A percentile compares a stretch with the other conserved stretches of the same genome.
phyloP scores from a whole-genome alignment of 2,113 vertebrate species.

The Rhinopomastus cyanomelas region DNA sequence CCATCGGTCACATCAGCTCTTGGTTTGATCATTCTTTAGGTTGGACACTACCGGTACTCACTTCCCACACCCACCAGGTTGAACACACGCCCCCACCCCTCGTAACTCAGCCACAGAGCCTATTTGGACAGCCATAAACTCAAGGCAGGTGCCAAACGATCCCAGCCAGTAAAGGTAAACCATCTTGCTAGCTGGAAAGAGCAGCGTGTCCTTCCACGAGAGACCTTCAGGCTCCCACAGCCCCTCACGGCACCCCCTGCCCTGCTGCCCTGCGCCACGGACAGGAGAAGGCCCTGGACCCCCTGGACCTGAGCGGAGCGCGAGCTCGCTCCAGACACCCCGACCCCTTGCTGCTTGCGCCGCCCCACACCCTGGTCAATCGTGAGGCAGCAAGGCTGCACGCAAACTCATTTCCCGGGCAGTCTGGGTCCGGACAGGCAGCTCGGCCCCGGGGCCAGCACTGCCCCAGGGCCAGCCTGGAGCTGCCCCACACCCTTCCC shows the following conservation, averaged over 20 bases:
- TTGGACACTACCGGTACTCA: background rate
- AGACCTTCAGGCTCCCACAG: background rate
- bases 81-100: background rate
- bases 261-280: rapidly evolving
- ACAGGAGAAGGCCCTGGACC: too few species aligned
- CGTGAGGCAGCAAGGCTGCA: rapidly evolving
- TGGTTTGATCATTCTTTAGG: conserved; percentile 13
- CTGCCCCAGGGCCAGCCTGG: rapidly evolving
- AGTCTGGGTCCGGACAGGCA: background rate
- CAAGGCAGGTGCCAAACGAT: background rate
- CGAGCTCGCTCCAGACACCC: too few species aligned
- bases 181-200: background rate
- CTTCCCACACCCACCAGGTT: conserved; percentile 9
- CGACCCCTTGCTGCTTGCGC: background rate
- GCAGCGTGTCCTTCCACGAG: background rate
- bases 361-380: rapidly evolving
- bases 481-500: background rate
- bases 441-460: background rate
- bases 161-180: background rate
- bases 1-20: conserved; percentile 14
- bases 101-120: conserved; percentile 9
- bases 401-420: rapidly evolving
- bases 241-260: too few species aligned
- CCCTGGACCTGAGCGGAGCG: too few species aligned
- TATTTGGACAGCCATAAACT: conserved; percentile 26